A percentile compares a stretch with the other conserved stretches of the same genome.
Evolutionary conservation across 2,797 vertebrate genomes (phyloP).

Genomic region (Etheostoma nigrum): DNA sequence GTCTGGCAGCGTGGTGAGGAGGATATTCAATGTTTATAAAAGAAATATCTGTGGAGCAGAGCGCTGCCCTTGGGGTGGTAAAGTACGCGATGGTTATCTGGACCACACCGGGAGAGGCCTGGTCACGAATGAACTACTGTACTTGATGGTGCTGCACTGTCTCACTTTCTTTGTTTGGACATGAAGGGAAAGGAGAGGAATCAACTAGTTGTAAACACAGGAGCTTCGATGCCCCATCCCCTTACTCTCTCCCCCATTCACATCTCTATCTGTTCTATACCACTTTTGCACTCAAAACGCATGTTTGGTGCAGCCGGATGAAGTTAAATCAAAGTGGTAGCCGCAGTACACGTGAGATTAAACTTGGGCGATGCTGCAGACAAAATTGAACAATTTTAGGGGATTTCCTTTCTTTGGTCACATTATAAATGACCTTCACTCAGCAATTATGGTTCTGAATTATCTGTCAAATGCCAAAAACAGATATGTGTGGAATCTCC

Average conservation of each 20-base stretch:
- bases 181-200: conserved; percentile 72
- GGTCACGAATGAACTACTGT: conserved; percentile 62
- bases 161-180: conserved; percentile 82
- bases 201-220: conserved; percentile 66
- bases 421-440: neutral
- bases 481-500: no score
- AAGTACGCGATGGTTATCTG: conserved; percentile 75
- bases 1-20: conserved; percentile 15
- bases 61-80: conserved; percentile 63
- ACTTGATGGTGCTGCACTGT: conserved; percentile 69
- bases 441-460: no score
- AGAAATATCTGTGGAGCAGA: conserved; percentile 65
- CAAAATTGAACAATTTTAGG: neutral
- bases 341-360: neutral
- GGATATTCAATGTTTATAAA: conserved; percentile 72
- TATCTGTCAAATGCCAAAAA: no score
- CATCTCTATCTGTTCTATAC: conserved; percentile 26
- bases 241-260: conserved; percentile 45
- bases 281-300: conserved; percentile 12
- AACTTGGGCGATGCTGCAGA: neutral
- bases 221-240: conserved; percentile 19
- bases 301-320: neutral
- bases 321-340: neutral
- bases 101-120: conserved; percentile 75
- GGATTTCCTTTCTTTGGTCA: neutral